These are phyloP conservation scores for Bombus haemorrhoidalis DNA, from an alignment of 1,140 invertebrate species.

Conservation along the genomic window DNA sequence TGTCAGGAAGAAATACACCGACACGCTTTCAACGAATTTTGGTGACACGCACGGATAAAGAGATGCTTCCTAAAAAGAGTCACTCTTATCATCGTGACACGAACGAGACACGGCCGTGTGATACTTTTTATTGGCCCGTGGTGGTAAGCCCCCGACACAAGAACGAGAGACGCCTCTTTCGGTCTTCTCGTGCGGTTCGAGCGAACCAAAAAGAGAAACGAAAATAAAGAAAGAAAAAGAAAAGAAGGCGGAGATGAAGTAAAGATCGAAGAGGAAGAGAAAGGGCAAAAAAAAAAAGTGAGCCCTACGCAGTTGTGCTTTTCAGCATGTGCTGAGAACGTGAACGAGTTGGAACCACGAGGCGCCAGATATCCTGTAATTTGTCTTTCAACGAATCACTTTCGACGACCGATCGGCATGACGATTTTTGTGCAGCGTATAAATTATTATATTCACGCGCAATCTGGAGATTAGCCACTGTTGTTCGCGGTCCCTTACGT, in stretches of 20 bases:
- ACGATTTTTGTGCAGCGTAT: constrained; percentile 30
- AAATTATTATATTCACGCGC: constrained; percentile 26
- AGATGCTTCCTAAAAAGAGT: constrained; percentile 42
- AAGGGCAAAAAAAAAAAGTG: too few species aligned
- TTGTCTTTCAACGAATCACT: constrained; percentile 52
- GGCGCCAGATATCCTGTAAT: constrained; percentile 55
- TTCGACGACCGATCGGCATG: constrained; percentile 1
- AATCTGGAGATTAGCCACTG: background rate
- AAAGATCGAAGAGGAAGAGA: background rate
- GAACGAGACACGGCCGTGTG: constrained; percentile 45
- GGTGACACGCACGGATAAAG: constrained; percentile 48
- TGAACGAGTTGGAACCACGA: constrained; percentile 14
- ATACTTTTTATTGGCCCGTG: constrained; percentile 58
- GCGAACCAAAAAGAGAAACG: background rate
- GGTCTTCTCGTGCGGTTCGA: background rate
- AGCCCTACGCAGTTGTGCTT: constrained; percentile 14
- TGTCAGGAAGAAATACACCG: constrained; percentile 47
- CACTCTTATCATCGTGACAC: constrained; percentile 53
- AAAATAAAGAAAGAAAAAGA: background rate
- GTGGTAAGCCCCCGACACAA: constrained; percentile 30
- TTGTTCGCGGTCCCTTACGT: too few species aligned
- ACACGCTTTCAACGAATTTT: constrained; percentile 51
- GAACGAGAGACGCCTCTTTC: constrained; percentile 9
- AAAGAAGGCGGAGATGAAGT: too few species aligned
- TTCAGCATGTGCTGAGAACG: constrained; percentile 36